Evolutionary conservation across 2,797 vertebrate species (phyloP).

Genomic region (Novumbra hubbsi): DNA sequence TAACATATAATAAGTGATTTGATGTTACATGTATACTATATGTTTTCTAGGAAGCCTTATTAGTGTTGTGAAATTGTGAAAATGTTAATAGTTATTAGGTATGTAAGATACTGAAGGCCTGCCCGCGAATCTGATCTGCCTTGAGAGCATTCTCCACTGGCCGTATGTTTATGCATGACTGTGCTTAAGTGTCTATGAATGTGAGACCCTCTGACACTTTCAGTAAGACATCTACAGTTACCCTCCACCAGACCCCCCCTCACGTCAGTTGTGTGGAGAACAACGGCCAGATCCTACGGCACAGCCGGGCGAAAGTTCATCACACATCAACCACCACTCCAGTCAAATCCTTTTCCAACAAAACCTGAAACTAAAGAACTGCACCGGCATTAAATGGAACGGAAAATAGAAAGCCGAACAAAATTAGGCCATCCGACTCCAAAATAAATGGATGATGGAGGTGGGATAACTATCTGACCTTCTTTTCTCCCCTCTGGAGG

Average conservation of each 20-base stretch:
- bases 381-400: background rate
- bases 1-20: background rate
- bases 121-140: background rate
- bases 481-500: constrained; percentile 28
- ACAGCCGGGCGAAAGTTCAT: constrained; percentile 18
- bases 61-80: background rate
- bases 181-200: constrained; percentile 16
- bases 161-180: constrained; percentile 12
- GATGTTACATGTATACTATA: background rate
- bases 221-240: constrained; percentile 25
- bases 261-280: background rate
- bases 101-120: background rate
- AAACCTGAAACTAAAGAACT: constrained; percentile 12
- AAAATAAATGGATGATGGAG: constrained; percentile 15
- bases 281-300: constrained; percentile 17
- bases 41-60: background rate
- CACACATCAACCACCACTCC: background rate
- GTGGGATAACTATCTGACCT: constrained; percentile 40
- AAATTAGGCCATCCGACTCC: background rate
- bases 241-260: constrained; percentile 9
- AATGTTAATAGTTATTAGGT: constrained; percentile 3
- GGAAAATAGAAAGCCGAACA: constrained; percentile 10
- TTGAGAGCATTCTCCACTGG: background rate
- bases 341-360: constrained; percentile 5
- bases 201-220: constrained; percentile 12